Conservation (phyloP, 2,797 vertebrate species). For the Erethizon dorsatum region DNA sequence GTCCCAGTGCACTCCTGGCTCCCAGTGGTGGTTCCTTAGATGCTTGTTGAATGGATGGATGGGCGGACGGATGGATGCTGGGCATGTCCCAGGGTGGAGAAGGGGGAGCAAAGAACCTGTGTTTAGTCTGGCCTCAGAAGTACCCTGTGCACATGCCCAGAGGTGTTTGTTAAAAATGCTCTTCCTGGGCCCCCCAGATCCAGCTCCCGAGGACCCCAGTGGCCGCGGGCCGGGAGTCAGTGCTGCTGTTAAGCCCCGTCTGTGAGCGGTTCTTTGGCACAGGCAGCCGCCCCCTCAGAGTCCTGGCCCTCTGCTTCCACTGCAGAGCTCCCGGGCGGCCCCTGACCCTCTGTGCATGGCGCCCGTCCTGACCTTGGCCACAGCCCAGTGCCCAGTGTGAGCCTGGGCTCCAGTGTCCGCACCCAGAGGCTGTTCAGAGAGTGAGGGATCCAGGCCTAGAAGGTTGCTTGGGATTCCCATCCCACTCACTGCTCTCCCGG, state of each 20-base stretch:
- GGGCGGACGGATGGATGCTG: neutral
- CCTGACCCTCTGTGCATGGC: neutral
- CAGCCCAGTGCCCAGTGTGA: neutral
- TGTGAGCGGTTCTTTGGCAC: neutral
- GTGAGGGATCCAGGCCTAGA: neutral
- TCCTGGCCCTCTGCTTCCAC: neutral
- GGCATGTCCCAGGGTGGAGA: neutral
- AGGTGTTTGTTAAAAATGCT: neutral
- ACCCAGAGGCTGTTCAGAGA: too few relatives aligned
- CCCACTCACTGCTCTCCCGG: neutral
- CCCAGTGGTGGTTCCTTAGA: too few relatives aligned
- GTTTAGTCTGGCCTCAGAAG: neutral
- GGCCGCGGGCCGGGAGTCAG: neutral
- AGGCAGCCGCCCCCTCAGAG: neutral
- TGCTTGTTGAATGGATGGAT: neutral
- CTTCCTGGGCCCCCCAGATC: too few relatives aligned
- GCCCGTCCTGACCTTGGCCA: neutral
- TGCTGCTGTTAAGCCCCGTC: too few relatives aligned
- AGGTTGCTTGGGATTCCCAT: neutral
- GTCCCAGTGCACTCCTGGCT: rapidly evolving
- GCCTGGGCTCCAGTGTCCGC: neutral
- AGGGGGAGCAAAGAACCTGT: neutral
- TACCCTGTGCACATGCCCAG: neutral
- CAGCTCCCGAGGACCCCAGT: neutral
- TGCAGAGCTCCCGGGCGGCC: too few relatives aligned